A percentile compares a stretch with the other conserved stretches of the same genome.
Conservation (phyloP, 2,888 invertebrate genomes). For the Acanthosepion pharaonis region DNA sequence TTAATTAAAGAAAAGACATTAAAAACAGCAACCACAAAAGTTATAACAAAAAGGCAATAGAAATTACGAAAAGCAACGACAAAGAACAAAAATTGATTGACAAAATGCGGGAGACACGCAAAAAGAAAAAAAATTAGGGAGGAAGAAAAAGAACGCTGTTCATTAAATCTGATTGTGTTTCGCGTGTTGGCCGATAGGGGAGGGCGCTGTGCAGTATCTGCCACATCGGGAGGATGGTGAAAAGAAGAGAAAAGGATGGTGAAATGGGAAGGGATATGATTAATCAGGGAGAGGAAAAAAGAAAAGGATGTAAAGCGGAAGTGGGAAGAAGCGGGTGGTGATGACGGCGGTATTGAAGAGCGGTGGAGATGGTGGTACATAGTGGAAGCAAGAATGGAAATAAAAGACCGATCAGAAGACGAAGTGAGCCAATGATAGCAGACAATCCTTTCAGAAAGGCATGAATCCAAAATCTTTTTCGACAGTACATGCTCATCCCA, state of each 20-base stretch:
- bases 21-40: not conserved
- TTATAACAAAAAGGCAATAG: not conserved
- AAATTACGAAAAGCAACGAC: not conserved
- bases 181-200: not conserved
- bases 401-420: not conserved
- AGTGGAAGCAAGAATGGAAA: not conserved
- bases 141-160: not conserved
- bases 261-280: not conserved
- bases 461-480: not conserved
- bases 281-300: not conserved
- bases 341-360: not conserved
- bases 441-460: not conserved
- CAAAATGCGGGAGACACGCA: not conserved
- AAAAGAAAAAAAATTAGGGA: not conserved
- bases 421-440: not conserved
- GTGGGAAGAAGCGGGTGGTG: not conserved
- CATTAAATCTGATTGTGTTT: conserved; percentile 33
- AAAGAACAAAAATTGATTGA: not conserved
- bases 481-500: no score
- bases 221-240: not conserved
- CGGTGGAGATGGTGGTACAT: not conserved
- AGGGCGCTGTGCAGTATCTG: not conserved
- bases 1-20: not conserved
- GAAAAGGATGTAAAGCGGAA: not conserved
- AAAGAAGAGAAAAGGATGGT: not conserved